Conservation (phyloP, 1,140 invertebrate species). For the Ericerus pela region DNA sequence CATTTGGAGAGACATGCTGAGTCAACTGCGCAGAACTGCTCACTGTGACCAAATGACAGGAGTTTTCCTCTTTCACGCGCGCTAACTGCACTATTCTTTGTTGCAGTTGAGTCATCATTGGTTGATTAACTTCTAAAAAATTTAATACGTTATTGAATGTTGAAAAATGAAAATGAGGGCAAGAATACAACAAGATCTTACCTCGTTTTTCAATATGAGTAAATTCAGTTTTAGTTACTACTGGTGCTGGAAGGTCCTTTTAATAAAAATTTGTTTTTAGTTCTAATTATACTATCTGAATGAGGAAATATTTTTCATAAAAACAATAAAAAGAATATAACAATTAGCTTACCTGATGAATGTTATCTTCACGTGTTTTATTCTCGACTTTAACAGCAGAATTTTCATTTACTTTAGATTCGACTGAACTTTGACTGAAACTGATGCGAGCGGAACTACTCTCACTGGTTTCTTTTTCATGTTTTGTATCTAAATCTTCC, state of each 20-base stretch:
- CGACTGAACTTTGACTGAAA: neutral
- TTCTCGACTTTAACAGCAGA: neutral
- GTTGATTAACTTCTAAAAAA: neutral
- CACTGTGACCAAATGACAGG: neutral
- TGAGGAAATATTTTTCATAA: too few species aligned
- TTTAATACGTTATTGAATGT: neutral
- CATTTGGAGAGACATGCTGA: neutral
- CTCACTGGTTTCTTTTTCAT: neutral
- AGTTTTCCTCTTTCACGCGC: neutral
- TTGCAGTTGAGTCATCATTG: neutral
- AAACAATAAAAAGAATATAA: too few species aligned
- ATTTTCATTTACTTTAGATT: neutral
- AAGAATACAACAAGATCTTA: too few species aligned
- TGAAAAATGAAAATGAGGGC: too few species aligned
- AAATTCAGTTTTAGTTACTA: too few species aligned
- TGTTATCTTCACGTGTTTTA: neutral
- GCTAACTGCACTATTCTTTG: neutral
- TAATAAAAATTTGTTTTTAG: too few species aligned
- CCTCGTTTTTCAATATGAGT: too few species aligned
- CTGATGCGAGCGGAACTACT: neutral
- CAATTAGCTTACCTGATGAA: neutral
- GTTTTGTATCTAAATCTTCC: neutral
- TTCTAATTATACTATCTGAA: too few species aligned
- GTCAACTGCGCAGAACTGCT: neutral
- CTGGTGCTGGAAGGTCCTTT: too few species aligned